These are phyloP conservation scores for Zoanthus sociatus DNA, from an alignment of 92 coral and sea anemone species.

Conservation along the genomic window DNA sequence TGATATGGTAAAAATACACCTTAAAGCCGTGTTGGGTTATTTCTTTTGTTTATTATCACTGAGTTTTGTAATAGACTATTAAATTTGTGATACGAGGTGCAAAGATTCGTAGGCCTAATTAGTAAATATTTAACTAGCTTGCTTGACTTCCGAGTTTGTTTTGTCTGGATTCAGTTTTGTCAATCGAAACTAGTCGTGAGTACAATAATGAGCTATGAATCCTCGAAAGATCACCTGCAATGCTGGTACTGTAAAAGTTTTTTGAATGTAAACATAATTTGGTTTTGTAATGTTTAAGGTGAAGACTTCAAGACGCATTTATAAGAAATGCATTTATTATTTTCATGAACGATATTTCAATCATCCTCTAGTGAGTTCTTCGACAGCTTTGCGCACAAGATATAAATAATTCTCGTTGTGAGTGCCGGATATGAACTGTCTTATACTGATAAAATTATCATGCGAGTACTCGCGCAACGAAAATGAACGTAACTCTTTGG, in stretches of 20 bases:
- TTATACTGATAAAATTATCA: no score
- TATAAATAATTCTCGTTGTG: no score
- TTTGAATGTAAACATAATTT: not conserved
- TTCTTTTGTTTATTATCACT: not conserved
- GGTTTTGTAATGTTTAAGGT: not conserved
- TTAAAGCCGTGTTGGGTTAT: not conserved
- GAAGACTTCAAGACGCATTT: not conserved
- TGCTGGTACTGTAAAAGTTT: not conserved
- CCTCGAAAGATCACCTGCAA: not conserved
- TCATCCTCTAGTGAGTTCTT: no score
- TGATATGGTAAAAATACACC: not conserved
- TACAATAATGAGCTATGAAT: not conserved
- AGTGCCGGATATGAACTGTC: no score
- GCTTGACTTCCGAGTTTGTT: not conserved
- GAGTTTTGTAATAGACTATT: not conserved
- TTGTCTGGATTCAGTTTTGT: not conserved
- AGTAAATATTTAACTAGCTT: constrained; percentile 3
- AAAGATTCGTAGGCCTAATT: not conserved
- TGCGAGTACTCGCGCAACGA: no score
- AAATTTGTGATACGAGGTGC: not conserved
- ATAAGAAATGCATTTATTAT: no score
- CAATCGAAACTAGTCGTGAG: not conserved
- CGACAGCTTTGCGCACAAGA: no score
- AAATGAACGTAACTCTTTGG: no score
- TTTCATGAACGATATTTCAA: no score